These are phyloP conservation scores for Scaptomyza caliginosa DNA, from an alignment of 2,888 invertebrate genomes.

Conservation along the genomic window DNA sequence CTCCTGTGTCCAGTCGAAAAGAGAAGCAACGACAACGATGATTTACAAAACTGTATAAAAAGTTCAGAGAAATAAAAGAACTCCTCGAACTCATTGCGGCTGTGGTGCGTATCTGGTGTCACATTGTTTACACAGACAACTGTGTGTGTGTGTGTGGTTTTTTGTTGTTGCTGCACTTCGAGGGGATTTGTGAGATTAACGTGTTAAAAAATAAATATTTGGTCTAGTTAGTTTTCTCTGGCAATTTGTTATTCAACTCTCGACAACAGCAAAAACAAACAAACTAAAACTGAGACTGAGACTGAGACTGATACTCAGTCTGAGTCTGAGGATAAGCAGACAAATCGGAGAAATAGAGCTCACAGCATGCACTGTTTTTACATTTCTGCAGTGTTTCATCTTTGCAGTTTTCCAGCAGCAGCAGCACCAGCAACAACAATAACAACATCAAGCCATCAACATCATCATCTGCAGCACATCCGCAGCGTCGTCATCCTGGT, in stretches of 20 bases:
- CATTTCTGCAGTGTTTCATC: slow-evolving; percentile 51
- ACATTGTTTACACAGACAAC: slow-evolving; percentile 69
- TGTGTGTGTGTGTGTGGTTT: slow-evolving; percentile 67
- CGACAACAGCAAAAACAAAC: slow-evolving; percentile 66
- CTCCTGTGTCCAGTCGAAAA: slow-evolving; percentile 69
- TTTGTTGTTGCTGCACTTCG: slow-evolving; percentile 60
- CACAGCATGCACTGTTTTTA: slow-evolving; percentile 26
- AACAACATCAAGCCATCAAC: slow-evolving; percentile 37
- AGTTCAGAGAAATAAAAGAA: slow-evolving; percentile 22
- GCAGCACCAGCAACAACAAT: background rate
- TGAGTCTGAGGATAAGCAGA: background rate
- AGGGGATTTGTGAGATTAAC: slow-evolving; percentile 76
- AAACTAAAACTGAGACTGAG: slow-evolving; percentile 23
- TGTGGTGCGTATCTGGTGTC: slow-evolving; percentile 57
- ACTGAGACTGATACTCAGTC: too few relatives aligned
- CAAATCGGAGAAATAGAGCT: slow-evolving; percentile 6
- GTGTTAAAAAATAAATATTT: slow-evolving; percentile 81
- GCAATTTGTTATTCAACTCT: slow-evolving; percentile 70
- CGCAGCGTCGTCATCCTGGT: slow-evolving; percentile 46
- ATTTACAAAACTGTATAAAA: slow-evolving; percentile 50
- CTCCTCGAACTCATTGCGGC: slow-evolving; percentile 54
- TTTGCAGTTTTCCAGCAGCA: slow-evolving; percentile 31
- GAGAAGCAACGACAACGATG: slow-evolving; percentile 20
- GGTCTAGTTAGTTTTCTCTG: slow-evolving; percentile 76
- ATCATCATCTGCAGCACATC: slow-evolving; percentile 52